phyloP scores from a whole-genome alignment of 2,888 invertebrate species.

The Nysson spinosus region DNA sequence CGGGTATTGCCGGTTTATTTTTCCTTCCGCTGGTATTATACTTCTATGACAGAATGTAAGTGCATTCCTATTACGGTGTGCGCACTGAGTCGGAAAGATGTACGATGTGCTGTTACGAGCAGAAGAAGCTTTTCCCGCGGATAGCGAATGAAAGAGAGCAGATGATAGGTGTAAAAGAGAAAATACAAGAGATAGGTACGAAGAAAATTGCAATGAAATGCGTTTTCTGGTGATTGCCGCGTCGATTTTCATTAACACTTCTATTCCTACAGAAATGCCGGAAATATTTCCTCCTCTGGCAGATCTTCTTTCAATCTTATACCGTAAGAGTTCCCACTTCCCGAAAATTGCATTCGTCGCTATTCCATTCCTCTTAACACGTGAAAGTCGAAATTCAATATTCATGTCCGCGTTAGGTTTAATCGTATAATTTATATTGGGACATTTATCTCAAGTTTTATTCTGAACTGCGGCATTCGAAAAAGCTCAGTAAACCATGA shows the following conservation, averaged over 20 bases:
- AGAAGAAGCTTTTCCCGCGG: not conserved
- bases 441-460: too few relatives aligned
- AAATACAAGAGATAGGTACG: constrained; percentile 1
- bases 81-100: constrained; percentile 7
- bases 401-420: too few relatives aligned
- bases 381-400: not conserved
- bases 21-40: not conserved
- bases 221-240: not conserved
- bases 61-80: constrained; percentile 5
- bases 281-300: too few relatives aligned
- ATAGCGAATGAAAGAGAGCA: not conserved
- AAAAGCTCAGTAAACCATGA: too few relatives aligned
- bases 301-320: too few relatives aligned
- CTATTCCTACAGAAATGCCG: too few relatives aligned
- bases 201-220: too few relatives aligned
- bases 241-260: not conserved
- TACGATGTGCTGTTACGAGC: constrained; percentile 15
- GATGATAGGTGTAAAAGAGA: not conserved
- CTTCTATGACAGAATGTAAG: constrained; percentile 4
- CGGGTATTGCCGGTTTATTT: too few relatives aligned
- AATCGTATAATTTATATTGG: too few relatives aligned
- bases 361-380: not conserved
- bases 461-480: too few relatives aligned
- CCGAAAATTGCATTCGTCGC: not conserved
- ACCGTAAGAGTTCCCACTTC: not conserved